Evolutionary conservation across 2,797 vertebrate genomes (phyloP), one percentile per base, ranked within the genome.

Genomic region (Sebastes nivosus): DNA sequence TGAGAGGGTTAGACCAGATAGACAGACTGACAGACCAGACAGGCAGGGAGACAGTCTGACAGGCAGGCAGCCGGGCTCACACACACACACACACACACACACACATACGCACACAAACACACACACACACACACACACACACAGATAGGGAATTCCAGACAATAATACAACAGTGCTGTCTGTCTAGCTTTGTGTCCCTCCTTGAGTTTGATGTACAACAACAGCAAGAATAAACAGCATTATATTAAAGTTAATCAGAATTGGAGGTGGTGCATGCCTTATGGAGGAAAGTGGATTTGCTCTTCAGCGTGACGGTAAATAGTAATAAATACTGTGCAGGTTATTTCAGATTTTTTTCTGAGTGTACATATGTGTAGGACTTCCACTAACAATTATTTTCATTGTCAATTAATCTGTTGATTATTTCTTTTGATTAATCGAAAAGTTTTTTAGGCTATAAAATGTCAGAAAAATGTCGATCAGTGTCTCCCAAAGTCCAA

Each of bases 11-110:
- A 80, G 52, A 81, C 67, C 80, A 83, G 42, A 46, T 54, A 84
- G 89, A 89, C 85, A 77, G 90, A 87, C 85, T 80, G 91, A 92
- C 88, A 91, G 87, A 84, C 83, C 66, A 92, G 91, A 93, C 93
- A 92, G 88, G 77, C 89, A 84, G 85, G 72, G 80, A 91, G 88
- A 85, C 88, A 80, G 83, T 79, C 89, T 90, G 91, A 93, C 86
- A 88, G 78, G 70, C 86, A 74, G 69, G 36, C 36, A 38, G 38
- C 58, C 80, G 5, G 72, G 74, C 79, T 50, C 75, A 60, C 81
- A 70, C 72, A 14, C 36, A 36, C 34, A 34, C 32, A 34, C 32
- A 66, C 70, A 83, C 73, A 57, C 72, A 11, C 11, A 13, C 34
- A 36, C 34, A 36, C 77, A 65, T 73, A 87, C 10, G 10, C 34